Conservation (phyloP, 2,888 invertebrate genomes). For the Nysson spinosus region DNA sequence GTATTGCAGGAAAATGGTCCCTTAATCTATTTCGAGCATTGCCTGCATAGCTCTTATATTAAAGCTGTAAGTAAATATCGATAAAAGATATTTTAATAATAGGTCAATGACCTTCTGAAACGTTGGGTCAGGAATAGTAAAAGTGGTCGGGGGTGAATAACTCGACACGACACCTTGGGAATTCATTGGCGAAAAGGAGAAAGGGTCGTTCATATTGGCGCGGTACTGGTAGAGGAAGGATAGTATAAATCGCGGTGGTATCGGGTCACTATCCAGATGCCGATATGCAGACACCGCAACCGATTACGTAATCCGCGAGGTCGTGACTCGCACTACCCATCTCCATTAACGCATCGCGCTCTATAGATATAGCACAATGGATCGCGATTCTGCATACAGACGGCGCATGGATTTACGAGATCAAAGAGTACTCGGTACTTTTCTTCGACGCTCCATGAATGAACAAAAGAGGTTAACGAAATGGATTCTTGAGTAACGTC, state of each 20-base stretch:
- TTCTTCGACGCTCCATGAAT: too few relatives aligned
- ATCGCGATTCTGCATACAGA: not conserved
- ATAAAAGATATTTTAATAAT: not conserved
- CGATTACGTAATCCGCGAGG: slow-evolving; percentile 56
- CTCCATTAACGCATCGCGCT: slow-evolving; percentile 45
- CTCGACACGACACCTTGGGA: slow-evolving; percentile 4
- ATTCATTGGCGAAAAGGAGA: slow-evolving; percentile 15
- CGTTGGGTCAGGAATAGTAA: slow-evolving; percentile 36
- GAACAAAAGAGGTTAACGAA: too few relatives aligned
- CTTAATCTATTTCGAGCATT: too few relatives aligned
- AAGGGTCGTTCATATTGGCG: slow-evolving; percentile 16
- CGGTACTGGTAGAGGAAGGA: slow-evolving; percentile 11
- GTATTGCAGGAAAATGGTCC: too few relatives aligned
- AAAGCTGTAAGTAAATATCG: not conserved
- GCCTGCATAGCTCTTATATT: too few relatives aligned
- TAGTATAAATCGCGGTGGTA: slow-evolving; percentile 32
- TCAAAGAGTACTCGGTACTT: too few relatives aligned
- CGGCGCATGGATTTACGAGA: slow-evolving; percentile 2
- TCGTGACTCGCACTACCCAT: slow-evolving; percentile 53
- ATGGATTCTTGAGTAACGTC: too few relatives aligned
- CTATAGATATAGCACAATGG: slow-evolving; percentile 10
- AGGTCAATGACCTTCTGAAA: slow-evolving; percentile 22
- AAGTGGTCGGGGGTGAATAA: slow-evolving; percentile 32
- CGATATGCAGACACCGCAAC: slow-evolving; percentile 34
- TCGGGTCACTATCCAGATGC: slow-evolving; percentile 20